These are phyloP conservation scores for Poeciliopsis turrubarensis DNA, from an alignment of 2,113 vertebrate species.

Conservation along the genomic window DNA sequence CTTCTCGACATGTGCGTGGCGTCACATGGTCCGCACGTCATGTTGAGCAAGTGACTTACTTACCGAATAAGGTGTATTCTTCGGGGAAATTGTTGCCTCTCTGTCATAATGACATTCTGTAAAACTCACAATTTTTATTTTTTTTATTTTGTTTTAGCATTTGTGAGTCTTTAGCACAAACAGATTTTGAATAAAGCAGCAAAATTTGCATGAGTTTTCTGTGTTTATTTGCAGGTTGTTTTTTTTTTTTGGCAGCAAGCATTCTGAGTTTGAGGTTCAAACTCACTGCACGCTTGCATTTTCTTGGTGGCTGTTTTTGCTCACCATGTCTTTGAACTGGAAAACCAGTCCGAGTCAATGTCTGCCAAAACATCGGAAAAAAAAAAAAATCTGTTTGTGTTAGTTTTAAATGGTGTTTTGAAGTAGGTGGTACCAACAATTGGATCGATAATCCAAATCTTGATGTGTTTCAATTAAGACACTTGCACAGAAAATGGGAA, in stretches of 20 bases:
- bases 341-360: no score
- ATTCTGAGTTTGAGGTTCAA: neutral
- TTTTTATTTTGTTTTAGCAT: neutral
- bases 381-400: no score
- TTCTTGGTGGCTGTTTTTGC: neutral
- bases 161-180: neutral
- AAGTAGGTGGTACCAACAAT: no score
- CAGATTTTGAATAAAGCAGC: constrained; percentile 1
- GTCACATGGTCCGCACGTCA: neutral
- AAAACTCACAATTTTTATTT: neutral
- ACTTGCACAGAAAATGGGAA: constrained; percentile 62
- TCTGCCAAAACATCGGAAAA: no score
- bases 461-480: constrained; percentile 30
- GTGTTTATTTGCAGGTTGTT: no score
- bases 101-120: neutral
- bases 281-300: neutral
- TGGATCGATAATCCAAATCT: neutral
- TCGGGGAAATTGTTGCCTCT: constrained; percentile 24
- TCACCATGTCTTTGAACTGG: neutral
- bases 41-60: constrained; percentile 37
- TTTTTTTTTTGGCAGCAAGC: neutral
- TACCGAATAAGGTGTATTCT: constrained; percentile 47
- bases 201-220: neutral
- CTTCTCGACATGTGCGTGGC: constrained; percentile 31
- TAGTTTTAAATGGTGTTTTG: no score